These are phyloP conservation scores for Strigamia maritima DNA, from an alignment of 2,888 invertebrate species.

Conservation along the genomic window DNA sequence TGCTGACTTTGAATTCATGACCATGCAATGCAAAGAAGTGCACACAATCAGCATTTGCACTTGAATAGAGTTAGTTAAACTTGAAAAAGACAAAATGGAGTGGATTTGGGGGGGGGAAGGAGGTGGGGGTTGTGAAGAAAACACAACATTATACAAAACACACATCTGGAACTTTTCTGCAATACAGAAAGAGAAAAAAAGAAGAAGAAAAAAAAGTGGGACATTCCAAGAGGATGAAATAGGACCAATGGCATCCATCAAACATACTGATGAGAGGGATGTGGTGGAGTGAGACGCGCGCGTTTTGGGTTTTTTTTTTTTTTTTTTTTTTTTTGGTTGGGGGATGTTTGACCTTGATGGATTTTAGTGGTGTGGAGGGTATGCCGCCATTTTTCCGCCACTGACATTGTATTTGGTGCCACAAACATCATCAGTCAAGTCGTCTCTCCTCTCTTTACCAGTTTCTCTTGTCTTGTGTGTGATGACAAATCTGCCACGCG, in stretches of 20 bases:
- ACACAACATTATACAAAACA: neutral
- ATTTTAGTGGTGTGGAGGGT: neutral
- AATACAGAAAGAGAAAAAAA: neutral
- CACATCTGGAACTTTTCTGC: conserved; percentile 14
- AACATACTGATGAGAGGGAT: conserved; percentile 11
- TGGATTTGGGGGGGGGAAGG: neutral
- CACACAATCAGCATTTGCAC: neutral
- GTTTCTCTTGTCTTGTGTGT: neutral
- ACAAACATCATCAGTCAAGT: conserved; percentile 23
- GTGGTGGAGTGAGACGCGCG: neutral
- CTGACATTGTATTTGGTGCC: conserved; percentile 23
- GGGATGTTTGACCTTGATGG: conserved; percentile 9
- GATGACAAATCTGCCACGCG: conserved; percentile 16
- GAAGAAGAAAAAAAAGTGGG: too few species aligned
- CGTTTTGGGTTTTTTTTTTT: neutral
- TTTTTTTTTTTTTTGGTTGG: neutral
- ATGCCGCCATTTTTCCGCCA: neutral
- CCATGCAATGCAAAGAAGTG: neutral
- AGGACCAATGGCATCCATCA: conserved; percentile 19
- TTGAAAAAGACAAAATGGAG: neutral
- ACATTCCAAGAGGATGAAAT: conserved; percentile 16
- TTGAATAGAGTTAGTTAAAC: conserved; percentile 8
- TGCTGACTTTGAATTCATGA: neutral
- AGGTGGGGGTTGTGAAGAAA: neutral
- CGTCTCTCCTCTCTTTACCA: neutral